These are phyloP conservation scores for Matsumyia berberina DNA, from an alignment of 2,888 invertebrate species.

Conservation along the genomic window DNA sequence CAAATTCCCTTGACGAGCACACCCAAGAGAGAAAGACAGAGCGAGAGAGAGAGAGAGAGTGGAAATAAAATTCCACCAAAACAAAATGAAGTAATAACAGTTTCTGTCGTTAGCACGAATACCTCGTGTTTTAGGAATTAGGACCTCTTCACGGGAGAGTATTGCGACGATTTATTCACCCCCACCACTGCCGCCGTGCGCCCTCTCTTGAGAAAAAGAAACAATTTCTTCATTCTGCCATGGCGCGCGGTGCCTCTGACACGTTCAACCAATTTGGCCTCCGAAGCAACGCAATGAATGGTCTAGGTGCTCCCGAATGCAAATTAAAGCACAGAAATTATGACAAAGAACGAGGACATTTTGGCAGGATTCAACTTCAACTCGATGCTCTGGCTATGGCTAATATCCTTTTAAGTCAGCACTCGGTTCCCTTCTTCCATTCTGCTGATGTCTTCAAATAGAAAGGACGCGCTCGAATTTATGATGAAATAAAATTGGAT, in stretches of 20 bases:
- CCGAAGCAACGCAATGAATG: slow-evolving; percentile 18
- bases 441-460: slow-evolving; percentile 60
- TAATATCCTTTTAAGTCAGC: slow-evolving; percentile 49
- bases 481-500: slow-evolving; percentile 72
- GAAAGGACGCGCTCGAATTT: slow-evolving; percentile 65
- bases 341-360: slow-evolving; percentile 53
- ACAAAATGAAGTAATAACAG: slow-evolving; percentile 73
- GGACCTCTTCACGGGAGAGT: slow-evolving; percentile 62
- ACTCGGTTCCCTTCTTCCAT: not conserved
- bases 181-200: not conserved
- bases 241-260: slow-evolving; percentile 57
- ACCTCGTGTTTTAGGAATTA: slow-evolving; percentile 59
- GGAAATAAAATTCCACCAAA: slow-evolving; percentile 25
- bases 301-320: slow-evolving; percentile 55
- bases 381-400: slow-evolving; percentile 55
- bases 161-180: slow-evolving; percentile 45
- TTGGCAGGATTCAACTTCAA: slow-evolving; percentile 62
- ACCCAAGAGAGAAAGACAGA: not conserved
- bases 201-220: slow-evolving; percentile 3
- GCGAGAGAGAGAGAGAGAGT: not conserved
- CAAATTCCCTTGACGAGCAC: slow-evolving; percentile 18
- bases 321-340: slow-evolving; percentile 72
- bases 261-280: slow-evolving; percentile 72
- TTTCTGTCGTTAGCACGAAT: slow-evolving; percentile 71
- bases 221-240: slow-evolving; percentile 36